phyloP scores from a whole-genome alignment of 1,140 invertebrate genomes.

The Aricia agestis region DNA sequence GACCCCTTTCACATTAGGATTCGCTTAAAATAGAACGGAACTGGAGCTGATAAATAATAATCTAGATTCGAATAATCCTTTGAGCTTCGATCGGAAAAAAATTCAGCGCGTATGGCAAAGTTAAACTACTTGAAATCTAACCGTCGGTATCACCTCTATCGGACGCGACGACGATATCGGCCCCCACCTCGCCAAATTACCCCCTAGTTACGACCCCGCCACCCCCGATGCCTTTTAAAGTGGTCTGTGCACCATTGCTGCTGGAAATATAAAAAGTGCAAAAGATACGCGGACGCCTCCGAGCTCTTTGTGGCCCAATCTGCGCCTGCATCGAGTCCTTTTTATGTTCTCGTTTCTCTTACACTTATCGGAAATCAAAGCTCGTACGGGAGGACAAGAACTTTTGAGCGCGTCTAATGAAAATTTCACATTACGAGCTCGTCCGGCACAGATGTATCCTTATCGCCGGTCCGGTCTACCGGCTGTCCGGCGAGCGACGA shows the following conservation, averaged over 20 bases:
- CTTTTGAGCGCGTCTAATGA: constrained; percentile 70
- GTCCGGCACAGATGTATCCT: constrained; percentile 54
- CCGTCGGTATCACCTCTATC: constrained; percentile 70
- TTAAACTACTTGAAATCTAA: constrained; percentile 61
- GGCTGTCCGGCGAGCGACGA: constrained; percentile 25
- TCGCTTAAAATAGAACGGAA: background rate
- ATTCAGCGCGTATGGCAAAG: constrained; percentile 22
- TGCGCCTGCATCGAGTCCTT: constrained; percentile 67
- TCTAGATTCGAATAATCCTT: background rate
- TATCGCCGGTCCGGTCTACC: constrained; percentile 61
- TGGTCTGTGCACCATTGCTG: constrained; percentile 70
- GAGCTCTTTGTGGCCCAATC: constrained; percentile 74
- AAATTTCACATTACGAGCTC: constrained; percentile 68
- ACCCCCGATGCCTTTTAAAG: constrained; percentile 71
- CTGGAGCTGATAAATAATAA: constrained; percentile 2
- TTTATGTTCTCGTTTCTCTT: constrained; percentile 68
- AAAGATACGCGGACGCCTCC: constrained; percentile 66
- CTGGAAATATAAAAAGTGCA: constrained; percentile 72
- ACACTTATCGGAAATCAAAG: constrained; percentile 73
- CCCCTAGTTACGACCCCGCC: constrained; percentile 69
- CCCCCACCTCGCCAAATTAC: constrained; percentile 71
- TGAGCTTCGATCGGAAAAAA: background rate
- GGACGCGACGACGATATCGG: constrained; percentile 70
- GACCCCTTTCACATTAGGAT: background rate
- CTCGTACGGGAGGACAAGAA: constrained; percentile 51